Conservation (phyloP, 2,888 invertebrate species). For the Noctua janthina region DNA sequence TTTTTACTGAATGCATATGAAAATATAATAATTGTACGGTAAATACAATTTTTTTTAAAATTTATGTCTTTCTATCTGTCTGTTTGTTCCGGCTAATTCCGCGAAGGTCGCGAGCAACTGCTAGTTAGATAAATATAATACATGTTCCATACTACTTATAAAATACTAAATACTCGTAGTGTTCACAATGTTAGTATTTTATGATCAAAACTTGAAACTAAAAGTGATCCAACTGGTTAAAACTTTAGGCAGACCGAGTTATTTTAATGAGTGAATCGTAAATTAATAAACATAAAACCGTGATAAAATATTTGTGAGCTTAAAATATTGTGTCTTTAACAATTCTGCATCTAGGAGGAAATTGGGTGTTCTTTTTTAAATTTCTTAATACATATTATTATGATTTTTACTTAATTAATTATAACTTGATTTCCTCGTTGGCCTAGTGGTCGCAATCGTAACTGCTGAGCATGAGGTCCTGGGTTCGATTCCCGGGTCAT, state of each 20-base stretch:
- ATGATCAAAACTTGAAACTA: conserved; percentile 9
- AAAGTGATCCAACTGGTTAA: conserved; percentile 31
- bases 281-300: neutral
- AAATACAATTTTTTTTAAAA: no score
- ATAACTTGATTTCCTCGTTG: no score
- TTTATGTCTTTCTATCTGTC: no score
- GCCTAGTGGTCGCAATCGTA: no score
- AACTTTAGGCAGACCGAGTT: neutral
- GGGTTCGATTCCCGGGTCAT: no score
- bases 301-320: conserved; percentile 4
- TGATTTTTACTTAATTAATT: no score
- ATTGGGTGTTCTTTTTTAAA: neutral
- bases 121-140: neutral
- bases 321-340: neutral
- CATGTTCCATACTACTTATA: neutral
- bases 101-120: no score
- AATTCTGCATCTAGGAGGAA: neutral
- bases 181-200: neutral
- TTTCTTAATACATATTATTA: no score
- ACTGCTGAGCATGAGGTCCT: no score
- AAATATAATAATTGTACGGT: no score
- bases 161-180: neutral
- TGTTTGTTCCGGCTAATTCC: no score
- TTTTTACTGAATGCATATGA: no score
- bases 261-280: conserved; percentile 23